phyloP scores from a whole-genome alignment of 2,113 vertebrate genomes.

The Bambusicola thoracicus region DNA sequence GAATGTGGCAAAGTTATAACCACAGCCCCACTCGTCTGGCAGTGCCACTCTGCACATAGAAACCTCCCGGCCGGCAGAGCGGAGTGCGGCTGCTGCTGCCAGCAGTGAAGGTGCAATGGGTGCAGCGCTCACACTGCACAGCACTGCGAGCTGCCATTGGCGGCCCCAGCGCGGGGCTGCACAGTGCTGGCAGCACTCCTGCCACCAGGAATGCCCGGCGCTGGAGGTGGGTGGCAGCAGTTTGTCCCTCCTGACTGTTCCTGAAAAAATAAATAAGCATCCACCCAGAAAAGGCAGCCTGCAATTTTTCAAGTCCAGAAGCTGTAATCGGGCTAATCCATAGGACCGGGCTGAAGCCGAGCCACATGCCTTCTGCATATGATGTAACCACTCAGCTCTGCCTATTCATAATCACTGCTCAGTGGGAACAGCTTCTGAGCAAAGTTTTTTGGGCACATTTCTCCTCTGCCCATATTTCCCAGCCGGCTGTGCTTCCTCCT shows the following conservation, averaged over 20 bases:
- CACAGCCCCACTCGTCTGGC: not conserved
- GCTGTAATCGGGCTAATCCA: constrained; percentile 58
- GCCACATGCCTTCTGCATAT: constrained; percentile 24
- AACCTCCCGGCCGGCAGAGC: not conserved
- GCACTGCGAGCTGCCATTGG: not conserved
- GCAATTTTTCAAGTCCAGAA: constrained; percentile 58
- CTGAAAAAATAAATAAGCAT: constrained; percentile 62
- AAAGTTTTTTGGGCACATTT: not conserved
- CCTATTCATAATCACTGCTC: not conserved
- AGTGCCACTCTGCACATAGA: not conserved
- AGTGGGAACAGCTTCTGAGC: not conserved
- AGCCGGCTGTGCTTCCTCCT: not conserved
- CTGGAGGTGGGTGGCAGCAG: constrained; percentile 18
- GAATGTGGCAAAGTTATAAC: too few relatives aligned
- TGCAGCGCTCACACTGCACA: not conserved
- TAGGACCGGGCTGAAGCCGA: constrained; percentile 26
- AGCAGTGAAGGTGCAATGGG: not conserved
- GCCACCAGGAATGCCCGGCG: not conserved
- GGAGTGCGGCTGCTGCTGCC: not conserved
- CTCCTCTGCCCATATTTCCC: not conserved
- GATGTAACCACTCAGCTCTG: not conserved
- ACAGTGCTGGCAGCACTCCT: not conserved
- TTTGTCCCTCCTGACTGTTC: constrained; percentile 25
- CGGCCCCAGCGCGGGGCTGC: not conserved
- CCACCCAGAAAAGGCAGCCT: constrained; percentile 55